Conservation (phyloP, 2,797 vertebrate genomes). For the Esox lucius region DNA sequence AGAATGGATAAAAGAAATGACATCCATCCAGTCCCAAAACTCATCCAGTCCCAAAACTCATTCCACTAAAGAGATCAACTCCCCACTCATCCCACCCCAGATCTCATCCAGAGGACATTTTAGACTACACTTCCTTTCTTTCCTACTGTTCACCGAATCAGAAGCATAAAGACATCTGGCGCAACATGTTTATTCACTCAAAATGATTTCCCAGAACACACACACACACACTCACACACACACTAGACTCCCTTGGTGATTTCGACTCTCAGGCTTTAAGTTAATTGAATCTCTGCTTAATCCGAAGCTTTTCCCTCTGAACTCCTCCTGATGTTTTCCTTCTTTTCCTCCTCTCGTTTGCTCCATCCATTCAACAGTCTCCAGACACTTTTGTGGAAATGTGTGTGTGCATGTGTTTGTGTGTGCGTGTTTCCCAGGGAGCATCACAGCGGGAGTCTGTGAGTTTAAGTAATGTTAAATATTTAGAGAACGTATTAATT, state of each 20-base stretch:
- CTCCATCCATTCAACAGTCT: slow-evolving; percentile 33
- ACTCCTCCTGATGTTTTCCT: slow-evolving; percentile 17
- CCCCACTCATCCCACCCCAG: too few species aligned
- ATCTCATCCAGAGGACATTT: slow-evolving; percentile 25
- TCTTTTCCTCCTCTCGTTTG: slow-evolving; percentile 40
- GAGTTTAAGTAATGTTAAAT: slow-evolving; percentile 78
- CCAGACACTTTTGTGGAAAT: slow-evolving; percentile 47
- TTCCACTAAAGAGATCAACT: not conserved
- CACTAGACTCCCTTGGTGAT: slow-evolving; percentile 1
- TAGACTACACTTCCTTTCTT: not conserved
- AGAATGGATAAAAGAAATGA: slow-evolving; percentile 3
- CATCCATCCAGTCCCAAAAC: slow-evolving; percentile 40
- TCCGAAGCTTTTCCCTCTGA: slow-evolving; percentile 45
- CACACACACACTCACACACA: not conserved
- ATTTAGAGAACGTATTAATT: slow-evolving; percentile 73
- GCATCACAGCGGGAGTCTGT: slow-evolving; percentile 54
- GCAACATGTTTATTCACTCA: slow-evolving; percentile 78
- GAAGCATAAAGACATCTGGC: slow-evolving; percentile 57
- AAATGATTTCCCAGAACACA: slow-evolving; percentile 74
- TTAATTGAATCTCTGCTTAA: slow-evolving; percentile 76
- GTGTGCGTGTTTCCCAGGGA: slow-evolving; percentile 15
- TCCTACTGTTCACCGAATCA: slow-evolving; percentile 59
- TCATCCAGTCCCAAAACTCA: slow-evolving; percentile 26
- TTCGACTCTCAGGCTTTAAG: slow-evolving; percentile 46
- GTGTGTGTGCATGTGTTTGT: too few species aligned